Evolutionary conservation across 2,797 vertebrate species (phyloP), one percentile per base, ranked within the genome.

Genomic region (Fundulus diaphanus): DNA sequence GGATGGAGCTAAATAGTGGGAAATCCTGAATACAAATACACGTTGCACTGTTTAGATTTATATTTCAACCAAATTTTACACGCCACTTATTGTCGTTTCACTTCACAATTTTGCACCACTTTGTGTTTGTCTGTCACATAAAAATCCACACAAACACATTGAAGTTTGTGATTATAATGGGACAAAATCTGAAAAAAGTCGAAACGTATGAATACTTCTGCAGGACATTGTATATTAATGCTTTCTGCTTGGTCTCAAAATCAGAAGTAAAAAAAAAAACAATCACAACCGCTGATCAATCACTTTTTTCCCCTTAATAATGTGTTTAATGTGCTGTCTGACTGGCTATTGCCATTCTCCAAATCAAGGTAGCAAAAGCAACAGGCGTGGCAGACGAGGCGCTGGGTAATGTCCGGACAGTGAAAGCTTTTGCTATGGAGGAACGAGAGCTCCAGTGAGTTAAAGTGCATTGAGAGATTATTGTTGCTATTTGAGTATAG

Each of bases 361-460:
- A n/a, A 65, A 76, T 61, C 15, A 87, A 99, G 98, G 94, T 99
- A n/a, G 95, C 97, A 63, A 98, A 94, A 90, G 97, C 98, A 37
- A 98, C 97, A 0, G 96, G 94, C 0, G 95, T 99, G 79, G 98
- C 98, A 0, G 96, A 98, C 0, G 98, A 99, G 88, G 97, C 96
- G 0, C 95, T 99, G 70, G 97, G 97, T 8, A 99, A 98, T 0
- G 95, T 99, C 3, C 94, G 98, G 31, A 99, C 98, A 0, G 97
- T 99, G 84, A 96, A 97, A 46, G 97, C 98, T 70, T 99, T 99
- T 15, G 97, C 98, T 68, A 99, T 99, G 98, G 98, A 99, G 86
- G 94, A 95, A 20, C 85, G 93, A 76, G 97, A 98, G 80, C 94
- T 96, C 0, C 92, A 95, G 98, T 99, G 86, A 94, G 97, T 68